Base-by-base conservation (phyloP, 2,888 invertebrate species). In the Cephus spinipes region DNA sequence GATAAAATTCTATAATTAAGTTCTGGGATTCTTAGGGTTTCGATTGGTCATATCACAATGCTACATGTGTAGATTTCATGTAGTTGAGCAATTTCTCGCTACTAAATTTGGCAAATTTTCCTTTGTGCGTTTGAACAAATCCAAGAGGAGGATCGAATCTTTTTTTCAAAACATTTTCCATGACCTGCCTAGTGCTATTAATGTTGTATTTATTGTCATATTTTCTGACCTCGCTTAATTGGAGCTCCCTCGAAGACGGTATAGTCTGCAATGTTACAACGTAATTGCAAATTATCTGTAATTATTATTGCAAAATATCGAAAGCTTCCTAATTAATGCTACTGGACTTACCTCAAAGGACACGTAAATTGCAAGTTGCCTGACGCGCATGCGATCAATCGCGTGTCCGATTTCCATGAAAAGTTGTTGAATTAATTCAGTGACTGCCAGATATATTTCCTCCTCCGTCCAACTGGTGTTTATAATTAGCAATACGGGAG, bases 401-500 rank as follows among this genome's bases (percentile, higher is more conserved):
- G 80, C 83, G 71, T 82, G 85, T 30, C 88, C 88, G 69, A 88
- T 76, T 55, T 84, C 83, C 4, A 80, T n/a, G 23, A 69, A 75
- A 32, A 90, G 77, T 76, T 83, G 81, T 31, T 82, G 68, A 4
- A 89, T 77, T 34, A 87, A 81, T 73, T 85, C 83, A 31, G 81
- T 69, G 34, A 88, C 69, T 40, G 80, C 79, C 30, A 90, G 80
- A 78, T 85, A 88, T 69, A 89, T 83, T 82, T 90, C 90, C 79
- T 88, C 89, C 68, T 86, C 84, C 1, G 85, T 82, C 83, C 82
- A 88, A 77, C 87, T 81, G 4, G 69, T 76, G 76, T 88, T 85
- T 69, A 90, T 78, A 23, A 85, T 83, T 30, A 89, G 68, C 33
- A 81, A 77, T 33, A 77, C 81, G 15, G 69, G 11, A 32, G 79